These are phyloP conservation scores for Corydoras sp. DNA, from an alignment of 2,113 vertebrate species.

Conservation along the genomic window DNA sequence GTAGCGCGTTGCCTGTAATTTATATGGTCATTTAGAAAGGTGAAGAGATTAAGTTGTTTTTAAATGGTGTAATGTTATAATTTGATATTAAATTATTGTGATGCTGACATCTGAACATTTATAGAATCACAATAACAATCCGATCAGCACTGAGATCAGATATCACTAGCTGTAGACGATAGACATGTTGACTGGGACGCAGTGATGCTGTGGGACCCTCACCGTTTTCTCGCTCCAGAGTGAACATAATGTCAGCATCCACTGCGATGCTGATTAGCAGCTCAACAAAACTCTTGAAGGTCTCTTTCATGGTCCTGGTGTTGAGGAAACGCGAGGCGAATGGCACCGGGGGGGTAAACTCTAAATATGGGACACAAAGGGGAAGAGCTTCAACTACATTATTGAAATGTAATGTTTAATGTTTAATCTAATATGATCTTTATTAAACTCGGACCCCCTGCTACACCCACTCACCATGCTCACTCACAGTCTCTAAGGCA, in stretches of 20 bases:
- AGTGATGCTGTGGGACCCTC: slow-evolving; percentile 21
- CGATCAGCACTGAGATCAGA: too few relatives aligned
- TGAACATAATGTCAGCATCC: slow-evolving; percentile 83
- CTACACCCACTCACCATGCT: slow-evolving; percentile 64
- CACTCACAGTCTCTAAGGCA: slow-evolving; percentile 78
- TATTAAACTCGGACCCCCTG: too few relatives aligned
- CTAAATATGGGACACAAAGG: slow-evolving; percentile 48
- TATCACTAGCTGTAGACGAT: too few relatives aligned
- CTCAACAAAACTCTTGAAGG: slow-evolving; percentile 94
- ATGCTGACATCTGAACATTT: background rate
- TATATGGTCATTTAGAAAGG: too few relatives aligned
- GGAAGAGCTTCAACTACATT: too few relatives aligned
- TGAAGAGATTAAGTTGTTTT: too few relatives aligned
- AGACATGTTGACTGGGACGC: too few relatives aligned
- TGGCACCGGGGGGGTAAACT: slow-evolving; percentile 74
- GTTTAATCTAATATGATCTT: too few relatives aligned
- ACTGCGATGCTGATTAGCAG: slow-evolving; percentile 86
- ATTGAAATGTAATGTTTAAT: too few relatives aligned
- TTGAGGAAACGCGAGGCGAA: slow-evolving; percentile 84
- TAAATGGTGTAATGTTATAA: background rate
- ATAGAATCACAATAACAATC: too few relatives aligned
- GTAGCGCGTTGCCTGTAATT: too few relatives aligned
- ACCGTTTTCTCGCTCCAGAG: slow-evolving; percentile 90
- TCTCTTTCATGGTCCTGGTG: slow-evolving; percentile 95
- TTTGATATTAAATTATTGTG: background rate